Evolutionary conservation across 2,797 vertebrate species (phyloP).

Genomic region (Lagorchestes hirsutus): DNA sequence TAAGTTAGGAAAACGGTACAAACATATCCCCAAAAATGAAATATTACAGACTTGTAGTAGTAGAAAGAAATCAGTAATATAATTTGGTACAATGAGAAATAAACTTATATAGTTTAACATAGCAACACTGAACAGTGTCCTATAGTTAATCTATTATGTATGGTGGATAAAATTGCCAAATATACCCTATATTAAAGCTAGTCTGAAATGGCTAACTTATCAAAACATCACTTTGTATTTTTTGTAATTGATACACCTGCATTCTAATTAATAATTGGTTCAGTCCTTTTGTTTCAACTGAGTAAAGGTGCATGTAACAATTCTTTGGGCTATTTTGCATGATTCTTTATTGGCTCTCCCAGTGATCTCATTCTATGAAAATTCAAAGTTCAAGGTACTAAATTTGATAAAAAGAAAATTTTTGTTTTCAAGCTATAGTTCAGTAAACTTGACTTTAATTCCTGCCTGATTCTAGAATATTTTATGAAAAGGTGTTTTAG

Average conservation of each 20-base stretch:
- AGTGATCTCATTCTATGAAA: neutral
- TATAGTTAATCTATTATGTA: constrained; percentile 17
- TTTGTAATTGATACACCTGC: neutral
- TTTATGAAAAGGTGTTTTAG: neutral
- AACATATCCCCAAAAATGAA: constrained; percentile 9
- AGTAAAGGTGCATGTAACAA: neutral
- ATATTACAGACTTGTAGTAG: constrained; percentile 33
- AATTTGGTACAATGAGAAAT: constrained; percentile 5
- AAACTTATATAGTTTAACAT: neutral
- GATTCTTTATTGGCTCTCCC: neutral
- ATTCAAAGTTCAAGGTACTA: neutral
- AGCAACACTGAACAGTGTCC: neutral
- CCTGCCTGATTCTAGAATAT: neutral
- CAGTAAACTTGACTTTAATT: neutral
- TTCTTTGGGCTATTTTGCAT: neutral
- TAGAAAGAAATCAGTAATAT: neutral
- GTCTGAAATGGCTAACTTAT: neutral
- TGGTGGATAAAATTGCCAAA: constrained; percentile 1
- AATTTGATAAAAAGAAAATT: neutral
- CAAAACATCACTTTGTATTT: constrained; percentile 27
- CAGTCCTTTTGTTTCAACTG: neutral
- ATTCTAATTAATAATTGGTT: neutral
- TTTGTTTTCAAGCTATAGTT: neutral
- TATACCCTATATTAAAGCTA: neutral
- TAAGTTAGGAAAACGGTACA: constrained; percentile 41